Evolutionary conservation across 2,888 invertebrate species (phyloP).

Genomic region (Nasonia oneida): DNA sequence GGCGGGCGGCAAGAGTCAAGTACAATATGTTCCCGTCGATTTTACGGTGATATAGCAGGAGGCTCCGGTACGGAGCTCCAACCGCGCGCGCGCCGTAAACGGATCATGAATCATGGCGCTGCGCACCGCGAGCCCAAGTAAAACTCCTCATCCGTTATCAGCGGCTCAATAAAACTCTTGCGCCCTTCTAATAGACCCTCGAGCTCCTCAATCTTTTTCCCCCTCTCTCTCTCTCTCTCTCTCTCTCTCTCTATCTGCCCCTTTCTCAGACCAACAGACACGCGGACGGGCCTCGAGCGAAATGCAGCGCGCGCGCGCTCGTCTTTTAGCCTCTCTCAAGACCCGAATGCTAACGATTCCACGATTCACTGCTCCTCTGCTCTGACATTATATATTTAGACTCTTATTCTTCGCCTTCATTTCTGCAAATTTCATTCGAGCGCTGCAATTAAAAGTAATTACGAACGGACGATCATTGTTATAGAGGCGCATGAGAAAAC

Average conservation of each 20-base stretch:
- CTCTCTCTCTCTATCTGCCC: not conserved
- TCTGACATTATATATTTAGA: not conserved
- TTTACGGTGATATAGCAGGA: slow-evolving; percentile 45
- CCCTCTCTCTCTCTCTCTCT: not conserved
- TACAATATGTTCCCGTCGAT: slow-evolving; percentile 58
- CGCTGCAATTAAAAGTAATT: too few species aligned
- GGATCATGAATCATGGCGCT: slow-evolving; percentile 69
- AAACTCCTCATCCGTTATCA: slow-evolving; percentile 72
- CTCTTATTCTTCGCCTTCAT: not conserved
- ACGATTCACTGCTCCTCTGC: not conserved
- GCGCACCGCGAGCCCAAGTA: slow-evolving; percentile 62
- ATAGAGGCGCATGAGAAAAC: too few species aligned
- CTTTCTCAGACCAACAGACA: not conserved
- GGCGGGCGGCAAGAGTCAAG: slow-evolving; percentile 27
- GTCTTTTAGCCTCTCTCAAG: not conserved
- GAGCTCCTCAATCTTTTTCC: slow-evolving; percentile 45
- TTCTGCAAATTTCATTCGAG: too few species aligned
- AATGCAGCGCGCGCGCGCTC: not conserved
- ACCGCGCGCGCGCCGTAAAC: slow-evolving; percentile 53
- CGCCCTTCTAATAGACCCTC: slow-evolving; percentile 65
- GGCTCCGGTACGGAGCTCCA: not conserved
- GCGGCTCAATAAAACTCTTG: slow-evolving; percentile 70
- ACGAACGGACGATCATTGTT: too few species aligned
- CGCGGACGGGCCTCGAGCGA: not conserved
- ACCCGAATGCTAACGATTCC: slow-evolving; percentile 7